Base-by-base conservation (phyloP, 37 sponge, comb jelly and placozoan genomes). In the Tethya wilhelma region DNA sequence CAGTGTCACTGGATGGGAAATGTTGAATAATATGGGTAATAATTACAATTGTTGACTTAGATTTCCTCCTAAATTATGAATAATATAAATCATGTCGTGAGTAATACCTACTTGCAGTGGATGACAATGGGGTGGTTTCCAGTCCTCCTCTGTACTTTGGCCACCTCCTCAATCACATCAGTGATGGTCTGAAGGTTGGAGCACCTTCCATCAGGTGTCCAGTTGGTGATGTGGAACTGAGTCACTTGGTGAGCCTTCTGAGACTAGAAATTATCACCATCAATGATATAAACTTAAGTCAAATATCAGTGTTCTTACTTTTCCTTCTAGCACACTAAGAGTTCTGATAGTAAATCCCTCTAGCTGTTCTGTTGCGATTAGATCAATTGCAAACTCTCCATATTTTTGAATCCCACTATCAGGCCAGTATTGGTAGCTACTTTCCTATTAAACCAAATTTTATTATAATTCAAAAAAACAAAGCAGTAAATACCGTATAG, bases 111-210 rank as follows among this genome's bases (percentile, higher is more conserved):
- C 95, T 79, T 91, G 96, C 93, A 91, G 78, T 95, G 96, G 44
- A 91, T 87, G 22, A 84, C 74, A 46, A 95, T 82, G 34, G 96
- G 92, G 38, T 85, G 79, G 79, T 92, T 92, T 3, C 93, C 88
- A 69, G 82, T 83, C 26, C 62, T 87, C 75, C 57, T 67, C 75
- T 96, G 96, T 23, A 86, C 75, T 55, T 90, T 89, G 59, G 80
- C 33, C 9, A 96, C 72, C 75, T 91, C 86, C 22, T 82, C 90
- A 31, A 95, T 86, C 64, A 91, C 71, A 55, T 88, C 93, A 37
- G 80, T 73, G 57, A 95, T 63, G 41, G 69, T 73, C 9, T 79
- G 71, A 26, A 81, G 71, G 74, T 73, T 81, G 43, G 86, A 78
- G 76, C 58, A 81, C n/a, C 37, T 58, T 46, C 82, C 85, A 64